Base-by-base conservation (phyloP, 2,113 vertebrate genomes). In the Chloropsis cyanopogon region DNA sequence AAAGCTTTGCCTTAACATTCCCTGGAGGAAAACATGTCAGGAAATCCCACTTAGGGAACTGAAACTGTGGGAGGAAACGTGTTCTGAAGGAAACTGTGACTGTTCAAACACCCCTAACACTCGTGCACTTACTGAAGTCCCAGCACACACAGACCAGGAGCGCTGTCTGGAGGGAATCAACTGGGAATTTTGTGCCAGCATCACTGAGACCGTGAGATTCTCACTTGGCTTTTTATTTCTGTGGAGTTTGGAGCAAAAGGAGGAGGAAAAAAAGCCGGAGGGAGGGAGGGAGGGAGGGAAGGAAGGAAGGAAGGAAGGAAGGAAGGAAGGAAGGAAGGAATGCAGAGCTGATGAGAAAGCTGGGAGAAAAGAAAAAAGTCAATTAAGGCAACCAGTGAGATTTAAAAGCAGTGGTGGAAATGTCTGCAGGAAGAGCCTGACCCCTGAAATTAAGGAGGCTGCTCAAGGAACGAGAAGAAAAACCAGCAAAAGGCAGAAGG, bases 351-450 rank as follows among this genome's bases (percentile, higher is more conserved):
- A n/a, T n/a, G n/a, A n/a, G n/a, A n/a, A 50, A 77, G 70, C 53
- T 52, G 71, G 46, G 59, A 87, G 65, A 68, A 25, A 46, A 61
- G 42, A 46, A n/a, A 33, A 35, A 82, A 64, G 75, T 84, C 76
- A 73, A 37, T 90, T 97, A 97, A 98, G 96, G 95, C 96, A 95
- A 93, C 28, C 90, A 96, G 92, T 92, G 85, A 93, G 65, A 82
- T 83, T 97, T 87, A 83, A 94, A 92, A 96, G 85, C 81, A 70
- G 81, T 46, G 86, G 88, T 87, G 90, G 91, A 57, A 93, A 61
- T 7, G 59, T 59, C 39, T 71, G 87, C 57, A 77, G 78, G 68
- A 81, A 77, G 59, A 35, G 35, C 44, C 73, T 7, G 37, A 31
- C 41, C 78, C 64, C 23, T 39, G 66, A 52, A 93, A 83, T 66